Evolutionary conservation across 2,113 vertebrate genomes (phyloP).

Genomic region (Hypocryptadius cinnamomeus): DNA sequence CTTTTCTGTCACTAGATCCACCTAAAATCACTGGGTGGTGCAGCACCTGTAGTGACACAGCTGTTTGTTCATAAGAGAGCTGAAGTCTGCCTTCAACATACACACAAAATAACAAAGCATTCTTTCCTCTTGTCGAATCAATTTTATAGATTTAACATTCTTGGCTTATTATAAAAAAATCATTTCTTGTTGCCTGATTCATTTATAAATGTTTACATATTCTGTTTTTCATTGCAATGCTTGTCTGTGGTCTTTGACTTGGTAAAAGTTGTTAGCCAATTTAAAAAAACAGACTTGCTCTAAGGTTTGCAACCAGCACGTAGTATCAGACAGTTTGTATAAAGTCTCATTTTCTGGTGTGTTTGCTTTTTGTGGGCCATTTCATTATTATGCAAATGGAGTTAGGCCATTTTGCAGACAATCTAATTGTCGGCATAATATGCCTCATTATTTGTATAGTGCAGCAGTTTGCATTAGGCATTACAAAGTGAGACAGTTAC

Average conservation of each 20-base stretch:
- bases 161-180: background rate
- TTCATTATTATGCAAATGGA: conserved; percentile 30
- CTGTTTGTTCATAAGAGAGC: background rate
- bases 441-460: background rate
- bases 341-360: conserved; percentile 12
- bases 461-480: background rate
- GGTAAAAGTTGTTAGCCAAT: background rate
- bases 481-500: background rate
- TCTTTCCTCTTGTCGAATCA: background rate
- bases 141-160: background rate
- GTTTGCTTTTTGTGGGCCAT: conserved; percentile 9
- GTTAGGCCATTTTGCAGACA: background rate
- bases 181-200: background rate
- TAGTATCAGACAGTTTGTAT: background rate
- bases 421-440: conserved; percentile 18
- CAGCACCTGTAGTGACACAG: background rate
- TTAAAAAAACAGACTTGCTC: background rate
- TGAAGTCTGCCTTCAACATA: background rate
- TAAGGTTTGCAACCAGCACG: background rate
- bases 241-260: background rate
- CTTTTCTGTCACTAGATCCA: background rate
- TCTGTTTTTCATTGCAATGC: background rate
- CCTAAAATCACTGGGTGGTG: background rate
- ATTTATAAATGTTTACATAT: background rate
- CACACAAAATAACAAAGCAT: background rate